Conservation (phyloP, 30 jellyfish, hydroid and myxozoan species). For the Chrysaora quinquecirrha region DNA sequence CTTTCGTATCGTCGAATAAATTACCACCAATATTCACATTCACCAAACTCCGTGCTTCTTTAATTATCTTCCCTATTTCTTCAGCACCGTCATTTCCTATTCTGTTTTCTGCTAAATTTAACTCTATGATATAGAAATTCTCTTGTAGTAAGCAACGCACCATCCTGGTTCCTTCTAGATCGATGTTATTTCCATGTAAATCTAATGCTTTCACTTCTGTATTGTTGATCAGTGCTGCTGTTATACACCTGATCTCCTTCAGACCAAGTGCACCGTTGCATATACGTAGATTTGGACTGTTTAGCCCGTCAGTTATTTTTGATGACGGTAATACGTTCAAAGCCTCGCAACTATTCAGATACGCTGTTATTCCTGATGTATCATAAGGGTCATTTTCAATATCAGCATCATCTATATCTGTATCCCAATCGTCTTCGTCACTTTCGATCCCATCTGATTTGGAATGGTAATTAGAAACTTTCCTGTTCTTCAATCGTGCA, state of each 20-base stretch:
- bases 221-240: conserved; percentile 32
- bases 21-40: conserved; percentile 45
- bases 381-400: not conserved
- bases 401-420: conserved; percentile 46
- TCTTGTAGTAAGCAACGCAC: conserved; percentile 28
- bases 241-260: conserved; percentile 28
- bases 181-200: conserved; percentile 40
- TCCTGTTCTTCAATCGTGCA: not conserved
- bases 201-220: conserved; percentile 32
- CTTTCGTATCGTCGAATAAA: conserved; percentile 39
- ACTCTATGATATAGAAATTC: conserved; percentile 29
- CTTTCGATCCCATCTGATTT: not conserved
- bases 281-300: not conserved
- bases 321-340: conserved; percentile 19
- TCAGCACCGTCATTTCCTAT: conserved; percentile 41
- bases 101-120: conserved; percentile 54
- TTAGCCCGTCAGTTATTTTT: not conserved
- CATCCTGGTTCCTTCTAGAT: conserved; percentile 7
- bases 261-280: conserved; percentile 41
- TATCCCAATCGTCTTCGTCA: conserved; percentile 43
- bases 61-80: conserved; percentile 20
- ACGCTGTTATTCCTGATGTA: not conserved
- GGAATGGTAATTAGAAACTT: not conserved
- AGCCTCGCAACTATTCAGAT: not conserved
- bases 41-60: conserved; percentile 4